Percentiles rank a stretch among this genome's conserved stretches.
phyloP scores from a whole-genome alignment of 2,797 vertebrate genomes.

The Chaenodraco wilsoni region DNA sequence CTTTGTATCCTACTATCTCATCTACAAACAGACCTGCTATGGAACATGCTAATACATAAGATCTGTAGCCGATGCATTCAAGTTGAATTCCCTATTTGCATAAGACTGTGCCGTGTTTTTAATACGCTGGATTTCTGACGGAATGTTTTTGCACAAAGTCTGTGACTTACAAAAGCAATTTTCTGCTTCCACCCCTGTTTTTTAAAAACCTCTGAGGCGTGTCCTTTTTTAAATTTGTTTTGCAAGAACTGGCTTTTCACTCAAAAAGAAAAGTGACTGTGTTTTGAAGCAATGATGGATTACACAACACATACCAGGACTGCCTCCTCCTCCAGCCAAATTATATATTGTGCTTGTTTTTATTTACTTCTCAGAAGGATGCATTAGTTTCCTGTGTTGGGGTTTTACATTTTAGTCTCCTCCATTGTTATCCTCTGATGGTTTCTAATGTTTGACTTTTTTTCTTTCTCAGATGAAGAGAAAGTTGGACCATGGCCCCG shows the following conservation, averaged over 20 bases:
- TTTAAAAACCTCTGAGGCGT: conserved; percentile 9
- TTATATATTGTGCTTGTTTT: neutral
- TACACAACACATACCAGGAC: neutral
- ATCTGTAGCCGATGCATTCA: conserved; percentile 44
- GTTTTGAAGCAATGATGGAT: conserved; percentile 3
- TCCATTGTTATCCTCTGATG: conserved; percentile 5
- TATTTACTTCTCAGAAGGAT: conserved; percentile 5
- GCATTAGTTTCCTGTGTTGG: neutral
- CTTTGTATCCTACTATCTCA: conserved; percentile 23
- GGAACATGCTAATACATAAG: conserved; percentile 30
- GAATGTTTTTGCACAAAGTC: conserved; percentile 54
- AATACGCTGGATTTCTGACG: conserved; percentile 55
- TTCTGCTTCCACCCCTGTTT: conserved; percentile 38
- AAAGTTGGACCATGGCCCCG: conserved; percentile 99
- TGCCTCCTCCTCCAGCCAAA: neutral
- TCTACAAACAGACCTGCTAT: conserved; percentile 19
- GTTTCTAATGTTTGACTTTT: conserved; percentile 39
- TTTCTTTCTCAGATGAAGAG: conserved; percentile 96
- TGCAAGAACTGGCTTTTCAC: conserved; percentile 15
- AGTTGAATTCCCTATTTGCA: conserved; percentile 64
- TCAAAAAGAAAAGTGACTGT: conserved; percentile 30
- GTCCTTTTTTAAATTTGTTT: conserved; percentile 32
- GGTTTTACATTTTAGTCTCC: neutral
- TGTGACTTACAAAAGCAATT: conserved; percentile 45
- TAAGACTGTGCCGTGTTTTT: conserved; percentile 52